A percentile compares a stretch with the other conserved stretches of the same genome.
Conservation (phyloP, 1,140 invertebrate species). For the Brachionus angularis region DNA sequence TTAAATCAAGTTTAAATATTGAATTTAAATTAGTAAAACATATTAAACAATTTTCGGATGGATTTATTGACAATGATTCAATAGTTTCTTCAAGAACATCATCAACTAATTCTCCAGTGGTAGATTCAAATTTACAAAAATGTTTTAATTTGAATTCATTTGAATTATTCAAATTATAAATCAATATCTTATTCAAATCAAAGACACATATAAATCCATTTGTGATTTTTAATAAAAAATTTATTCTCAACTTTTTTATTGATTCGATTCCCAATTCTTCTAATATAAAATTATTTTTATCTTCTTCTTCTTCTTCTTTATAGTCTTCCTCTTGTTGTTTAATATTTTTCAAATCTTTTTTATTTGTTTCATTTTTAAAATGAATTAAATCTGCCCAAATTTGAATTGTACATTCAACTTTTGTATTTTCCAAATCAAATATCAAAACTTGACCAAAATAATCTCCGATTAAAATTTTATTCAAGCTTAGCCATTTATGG, state of each 20-base stretch:
- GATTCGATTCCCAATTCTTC: too few species aligned
- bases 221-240: neutral
- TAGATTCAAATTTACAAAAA: too few species aligned
- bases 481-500: neutral
- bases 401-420: neutral
- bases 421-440: neutral
- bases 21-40: slow-evolving; percentile 3
- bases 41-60: neutral
- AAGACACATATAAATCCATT: slow-evolving; percentile 22
- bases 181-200: neutral
- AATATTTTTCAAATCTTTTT: too few species aligned
- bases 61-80: neutral
- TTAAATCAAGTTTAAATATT: slow-evolving; percentile 25
- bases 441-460: slow-evolving; percentile 4
- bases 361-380: too few species aligned
- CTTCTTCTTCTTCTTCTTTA: too few species aligned
- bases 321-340: too few species aligned
- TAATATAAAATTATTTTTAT: too few species aligned
- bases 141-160: slow-evolving; percentile 5
- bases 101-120: slow-evolving; percentile 2
- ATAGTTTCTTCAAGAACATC: too few species aligned
- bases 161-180: neutral
- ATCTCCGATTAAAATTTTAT: slow-evolving; percentile 1
- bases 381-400: too few species aligned
- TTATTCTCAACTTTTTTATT: too few species aligned